Base-by-base conservation (phyloP, 1,140 invertebrate genomes). In the Akabosia matsudoensis region DNA sequence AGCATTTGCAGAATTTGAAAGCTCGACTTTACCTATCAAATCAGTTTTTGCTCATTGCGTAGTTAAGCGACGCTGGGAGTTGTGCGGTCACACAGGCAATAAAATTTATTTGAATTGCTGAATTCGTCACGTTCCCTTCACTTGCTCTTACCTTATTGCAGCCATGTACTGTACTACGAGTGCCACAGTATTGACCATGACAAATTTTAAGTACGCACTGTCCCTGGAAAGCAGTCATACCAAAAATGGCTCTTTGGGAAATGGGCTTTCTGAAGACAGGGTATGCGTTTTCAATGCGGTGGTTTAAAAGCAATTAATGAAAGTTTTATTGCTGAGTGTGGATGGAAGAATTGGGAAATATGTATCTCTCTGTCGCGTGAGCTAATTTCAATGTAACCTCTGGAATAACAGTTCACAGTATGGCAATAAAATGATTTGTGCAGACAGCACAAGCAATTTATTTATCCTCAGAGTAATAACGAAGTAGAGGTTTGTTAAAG, bases 221-320 rank as follows among this genome's bases (percentile, higher is more conserved):
- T n/a, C n/a, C n/a, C n/a, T n/a, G n/a, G n/a, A n/a, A n/a, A n/a
- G n/a, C n/a, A n/a, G n/a, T n/a, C n/a, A n/a, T n/a, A n/a, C n/a
- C n/a, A n/a, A n/a, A n/a, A n/a, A n/a, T n/a, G n/a, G n/a, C n/a
- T n/a, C n/a, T n/a, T n/a, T n/a, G n/a, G 37, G 37, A 45, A 45
- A 45, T 61, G 54, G 13, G 54, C n/a, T 14, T 61, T 13, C 4
- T 61, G 54, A 51, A 51, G 54, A 22, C 24, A 22, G 54, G n/a
- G n/a, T 51, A n/a, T n/a, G n/a, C n/a, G n/a, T n/a, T n/a, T n/a
- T 51, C 45, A n/a, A 24, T 61, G 54, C 24, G 54, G 54, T 61
- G 54, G 37, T 45, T 18, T 7, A n/a, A 24, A 24, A 61, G 54
- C 54, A 61, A 61, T 61, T 61, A 61, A 61, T 61, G n/a, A 61